Evolutionary conservation across 2,113 vertebrate genomes (phyloP), one percentile per base, ranked within the genome.

Genomic region (Maccullochella peelii): DNA sequence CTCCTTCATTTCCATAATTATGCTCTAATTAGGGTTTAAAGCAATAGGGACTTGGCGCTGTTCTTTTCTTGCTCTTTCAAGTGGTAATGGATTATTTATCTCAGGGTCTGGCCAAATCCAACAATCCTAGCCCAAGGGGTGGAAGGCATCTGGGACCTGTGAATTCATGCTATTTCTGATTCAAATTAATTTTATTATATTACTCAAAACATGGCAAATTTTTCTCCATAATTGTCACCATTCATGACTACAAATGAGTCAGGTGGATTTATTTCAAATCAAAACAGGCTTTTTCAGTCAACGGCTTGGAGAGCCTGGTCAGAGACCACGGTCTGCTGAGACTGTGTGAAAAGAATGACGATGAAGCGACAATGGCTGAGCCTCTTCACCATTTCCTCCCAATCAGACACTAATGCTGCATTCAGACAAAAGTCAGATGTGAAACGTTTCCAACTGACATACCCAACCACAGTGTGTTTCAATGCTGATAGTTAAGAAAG

Each of bases 1-100:
- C 61, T 38, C 54, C 58, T 58, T 81, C 73, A 80, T 90, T 85
- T 80, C 36, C 76, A 80, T 86, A 88, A 86, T 70, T 73, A 80
- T 42, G 16, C 40, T 67, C 73, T 81, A 86, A 88, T 85, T 70
- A 57, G 76, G 16, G 49, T 77, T 27, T 70, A n/a, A 77, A 65
- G 75, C 23, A 36, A 63, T 10, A 52, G 57, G 85, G n/a, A 54
- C 33, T 9, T 68, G 52, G 25, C 36, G 59, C 27, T 67, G 67
- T 66, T 87, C 49, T 72, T 71, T 79, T 72, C 21, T 75, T 68
- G 47, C 54, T 72, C 72, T 87, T 83, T 85, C 76, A 87, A 70
- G 33, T 87, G 27, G 50, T 57, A 83, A 74, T 79, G 49, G 74
- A 68, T 76, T 85, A 77, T 80, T 83, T 84, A 79, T 84, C 49